Evolutionary conservation across 2,797 vertebrate genomes (phyloP).

Genomic region (Ambastaia sidthimunki): DNA sequence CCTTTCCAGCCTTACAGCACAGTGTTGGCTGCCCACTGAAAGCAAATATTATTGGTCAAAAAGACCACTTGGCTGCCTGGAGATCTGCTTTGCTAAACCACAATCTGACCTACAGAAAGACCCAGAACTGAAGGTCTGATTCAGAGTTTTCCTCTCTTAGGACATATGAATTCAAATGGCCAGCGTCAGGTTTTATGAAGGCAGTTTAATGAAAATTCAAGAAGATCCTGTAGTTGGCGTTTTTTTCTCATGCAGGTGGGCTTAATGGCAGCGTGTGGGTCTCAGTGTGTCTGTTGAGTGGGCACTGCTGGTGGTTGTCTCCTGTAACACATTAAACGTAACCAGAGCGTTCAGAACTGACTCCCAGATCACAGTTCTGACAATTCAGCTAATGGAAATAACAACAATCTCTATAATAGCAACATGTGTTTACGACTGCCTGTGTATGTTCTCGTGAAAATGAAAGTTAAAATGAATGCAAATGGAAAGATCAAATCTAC

Average conservation of each 20-base stretch:
- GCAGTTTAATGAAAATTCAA: conserved; percentile 9
- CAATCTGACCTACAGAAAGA: not conserved
- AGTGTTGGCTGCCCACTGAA: conserved; percentile 13
- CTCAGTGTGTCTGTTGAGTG: conserved; percentile 61
- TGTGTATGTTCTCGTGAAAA: not conserved
- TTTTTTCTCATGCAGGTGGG: conserved; percentile 11
- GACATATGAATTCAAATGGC: not conserved
- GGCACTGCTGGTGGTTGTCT: conserved; percentile 75
- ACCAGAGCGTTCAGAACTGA: conserved; percentile 6
- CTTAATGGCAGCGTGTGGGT: not conserved
- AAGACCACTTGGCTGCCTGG: conserved; percentile 1
- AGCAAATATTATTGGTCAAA: not conserved
- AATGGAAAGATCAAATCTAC: conserved; percentile 7
- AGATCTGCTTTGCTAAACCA: conserved; percentile 21
- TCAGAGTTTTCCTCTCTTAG: conserved; percentile 14
- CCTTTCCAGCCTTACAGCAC: conserved; percentile 56
- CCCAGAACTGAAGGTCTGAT: conserved; percentile 6
- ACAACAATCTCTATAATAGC: conserved; percentile 36
- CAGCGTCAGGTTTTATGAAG: not conserved
- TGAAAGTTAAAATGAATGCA: conserved; percentile 10
- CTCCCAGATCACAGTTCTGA: conserved; percentile 28
- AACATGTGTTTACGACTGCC: conserved; percentile 32
- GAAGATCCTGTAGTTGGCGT: conserved; percentile 19
- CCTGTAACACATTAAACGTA: conserved; percentile 66
- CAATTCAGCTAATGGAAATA: conserved; percentile 28